Conservation (phyloP, 2,113 vertebrate species). For the Anthoscopus minutus region DNA sequence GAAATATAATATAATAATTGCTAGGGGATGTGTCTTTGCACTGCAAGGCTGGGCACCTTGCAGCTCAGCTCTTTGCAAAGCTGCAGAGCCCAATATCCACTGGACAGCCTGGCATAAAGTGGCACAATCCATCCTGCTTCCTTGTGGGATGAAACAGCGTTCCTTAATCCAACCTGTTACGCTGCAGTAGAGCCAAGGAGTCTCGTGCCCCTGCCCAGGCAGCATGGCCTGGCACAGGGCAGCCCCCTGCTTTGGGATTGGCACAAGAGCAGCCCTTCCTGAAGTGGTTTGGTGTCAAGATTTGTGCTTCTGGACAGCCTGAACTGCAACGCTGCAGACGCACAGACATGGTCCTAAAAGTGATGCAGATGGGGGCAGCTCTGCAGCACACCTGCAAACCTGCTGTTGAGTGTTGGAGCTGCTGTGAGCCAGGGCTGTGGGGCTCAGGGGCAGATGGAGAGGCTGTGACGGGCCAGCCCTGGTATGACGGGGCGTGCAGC, state of each 20-base stretch:
- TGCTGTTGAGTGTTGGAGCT: background rate
- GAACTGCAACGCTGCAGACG: background rate
- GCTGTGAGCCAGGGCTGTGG: background rate
- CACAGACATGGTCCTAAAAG: accelerated
- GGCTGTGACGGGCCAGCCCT: background rate
- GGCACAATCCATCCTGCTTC: background rate
- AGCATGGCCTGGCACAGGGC: accelerated
- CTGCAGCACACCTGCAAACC: background rate
- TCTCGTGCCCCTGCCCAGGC: background rate
- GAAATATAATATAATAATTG: background rate
- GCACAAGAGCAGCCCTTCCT: background rate
- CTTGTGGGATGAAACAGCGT: background rate
- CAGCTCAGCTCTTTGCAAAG: background rate
- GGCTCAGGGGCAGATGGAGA: background rate
- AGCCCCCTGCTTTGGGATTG: background rate
- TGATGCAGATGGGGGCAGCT: background rate
- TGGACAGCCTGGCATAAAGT: accelerated
- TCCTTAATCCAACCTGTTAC: background rate
- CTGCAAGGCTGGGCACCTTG: background rate
- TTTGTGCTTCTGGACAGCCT: background rate
- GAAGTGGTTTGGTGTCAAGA: background rate
- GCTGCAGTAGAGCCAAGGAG: background rate
- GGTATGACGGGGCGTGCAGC: accelerated
- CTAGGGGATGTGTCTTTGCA: background rate
- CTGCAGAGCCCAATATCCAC: background rate